Conservation (phyloP, 2,888 invertebrate species). For the Acrobasis suavella region DNA sequence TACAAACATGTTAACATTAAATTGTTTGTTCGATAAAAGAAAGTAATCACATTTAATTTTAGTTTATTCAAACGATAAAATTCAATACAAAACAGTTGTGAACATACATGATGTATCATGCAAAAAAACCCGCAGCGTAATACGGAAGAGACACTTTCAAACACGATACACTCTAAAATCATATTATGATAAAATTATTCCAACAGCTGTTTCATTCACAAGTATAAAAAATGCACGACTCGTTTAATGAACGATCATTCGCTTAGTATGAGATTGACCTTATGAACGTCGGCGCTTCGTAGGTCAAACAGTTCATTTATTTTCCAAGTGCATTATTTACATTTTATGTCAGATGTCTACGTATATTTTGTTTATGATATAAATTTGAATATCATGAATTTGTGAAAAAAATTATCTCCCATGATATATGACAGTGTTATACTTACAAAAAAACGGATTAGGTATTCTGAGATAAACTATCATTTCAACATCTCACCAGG, state of each 20-base stretch:
- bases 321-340: conserved; percentile 30
- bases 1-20: too few species aligned
- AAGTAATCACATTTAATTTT: too few species aligned
- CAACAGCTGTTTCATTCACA: conserved; percentile 6
- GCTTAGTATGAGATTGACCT: conserved; percentile 4
- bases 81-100: too few species aligned
- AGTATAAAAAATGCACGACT: conserved; percentile 12
- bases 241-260: conserved; percentile 4
- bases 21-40: too few species aligned
- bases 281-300: conserved; percentile 26
- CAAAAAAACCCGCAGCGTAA: conserved; percentile 12
- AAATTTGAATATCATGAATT: neutral
- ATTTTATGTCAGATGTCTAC: conserved; percentile 13
- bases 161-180: conserved; percentile 4
- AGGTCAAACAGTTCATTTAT: conserved; percentile 37
- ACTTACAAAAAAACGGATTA: neutral
- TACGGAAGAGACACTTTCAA: neutral
- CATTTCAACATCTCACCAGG: too few species aligned
- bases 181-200: conserved; percentile 14
- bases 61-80: too few species aligned
- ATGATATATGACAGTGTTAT: neutral
- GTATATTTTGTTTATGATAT: conserved; percentile 25
- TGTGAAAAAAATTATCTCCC: neutral
- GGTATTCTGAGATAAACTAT: neutral
- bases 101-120: neutral